These are phyloP conservation scores for Mesoclemmys tuberculata DNA, from an alignment of 2,113 vertebrate species.

Conservation along the genomic window DNA sequence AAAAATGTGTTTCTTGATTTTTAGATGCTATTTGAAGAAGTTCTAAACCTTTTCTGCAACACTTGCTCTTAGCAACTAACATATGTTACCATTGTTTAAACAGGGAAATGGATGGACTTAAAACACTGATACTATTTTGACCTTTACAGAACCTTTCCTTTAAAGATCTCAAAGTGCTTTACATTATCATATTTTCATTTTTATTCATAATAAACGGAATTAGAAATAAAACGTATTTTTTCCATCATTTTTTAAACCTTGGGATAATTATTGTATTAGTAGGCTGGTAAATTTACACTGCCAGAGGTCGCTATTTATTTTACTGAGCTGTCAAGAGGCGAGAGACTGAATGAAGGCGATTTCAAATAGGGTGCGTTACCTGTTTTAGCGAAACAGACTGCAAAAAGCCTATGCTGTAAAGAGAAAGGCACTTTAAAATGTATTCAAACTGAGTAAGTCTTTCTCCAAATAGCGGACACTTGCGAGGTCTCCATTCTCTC, in stretches of 20 bases:
- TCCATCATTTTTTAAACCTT: background rate
- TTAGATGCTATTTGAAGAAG: accelerated
- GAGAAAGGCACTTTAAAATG: background rate
- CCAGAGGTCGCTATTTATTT: background rate
- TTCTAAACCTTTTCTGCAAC: accelerated
- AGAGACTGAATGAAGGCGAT: background rate
- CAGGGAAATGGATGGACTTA: background rate
- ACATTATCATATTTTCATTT: background rate
- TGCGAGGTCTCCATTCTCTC: background rate
- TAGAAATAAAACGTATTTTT: background rate
- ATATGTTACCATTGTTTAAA: background rate
- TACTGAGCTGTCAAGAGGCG: background rate
- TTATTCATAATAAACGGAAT: background rate
- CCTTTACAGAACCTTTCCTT: background rate
- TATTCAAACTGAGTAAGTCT: background rate
- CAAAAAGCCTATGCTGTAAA: background rate
- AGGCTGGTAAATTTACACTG: background rate
- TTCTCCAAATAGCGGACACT: background rate
- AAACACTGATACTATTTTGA: background rate
- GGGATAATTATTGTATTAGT: background rate
- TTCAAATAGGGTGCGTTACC: background rate
- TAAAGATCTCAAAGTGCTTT: background rate
- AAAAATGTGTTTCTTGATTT: accelerated
- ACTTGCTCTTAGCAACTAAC: accelerated
- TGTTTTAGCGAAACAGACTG: background rate